A percentile compares a stretch with the other conserved stretches of the same genome.
phyloP scores from a whole-genome alignment of 2,113 vertebrate species.

The Toxostoma redivivum region DNA sequence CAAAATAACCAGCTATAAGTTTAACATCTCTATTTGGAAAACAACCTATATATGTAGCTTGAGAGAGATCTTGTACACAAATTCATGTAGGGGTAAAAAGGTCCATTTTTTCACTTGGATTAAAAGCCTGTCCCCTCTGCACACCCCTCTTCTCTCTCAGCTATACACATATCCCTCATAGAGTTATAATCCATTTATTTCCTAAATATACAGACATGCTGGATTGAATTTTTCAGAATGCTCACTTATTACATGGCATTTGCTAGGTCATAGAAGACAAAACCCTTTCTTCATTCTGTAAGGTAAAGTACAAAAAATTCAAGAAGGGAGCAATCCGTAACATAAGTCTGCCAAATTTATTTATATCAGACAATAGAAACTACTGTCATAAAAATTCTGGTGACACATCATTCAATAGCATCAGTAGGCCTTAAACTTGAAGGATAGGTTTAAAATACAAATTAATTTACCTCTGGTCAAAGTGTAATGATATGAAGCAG shows the following conservation, averaged over 20 bases:
- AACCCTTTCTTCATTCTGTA: conserved; percentile 33
- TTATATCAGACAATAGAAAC: conserved; percentile 40
- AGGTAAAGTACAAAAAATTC: conserved; percentile 32
- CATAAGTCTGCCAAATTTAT: conserved; percentile 52
- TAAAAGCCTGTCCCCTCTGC: neutral
- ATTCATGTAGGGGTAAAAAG: neutral
- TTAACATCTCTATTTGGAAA: neutral
- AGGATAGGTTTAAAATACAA: conserved; percentile 37
- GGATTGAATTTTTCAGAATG: conserved; percentile 41
- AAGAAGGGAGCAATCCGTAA: conserved; percentile 31
- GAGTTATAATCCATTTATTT: neutral
- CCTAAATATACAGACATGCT: neutral
- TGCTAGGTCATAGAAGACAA: conserved; percentile 48
- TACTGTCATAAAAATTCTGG: conserved; percentile 31
- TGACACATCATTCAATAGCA: conserved; percentile 26
- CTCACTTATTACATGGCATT: conserved; percentile 31
- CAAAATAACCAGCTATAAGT: neutral
- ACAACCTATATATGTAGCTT: neutral
- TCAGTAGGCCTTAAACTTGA: conserved; percentile 28
- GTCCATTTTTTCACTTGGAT: neutral
- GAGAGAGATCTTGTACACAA: neutral
- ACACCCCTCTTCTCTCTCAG: neutral
- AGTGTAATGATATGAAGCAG: neutral
- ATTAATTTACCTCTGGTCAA: conserved; percentile 56
- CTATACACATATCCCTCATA: neutral